Percentiles rank a stretch among this genome's conserved stretches.
These are phyloP conservation scores for Acanthosoma haemorrhoidale DNA, from an alignment of 2,888 invertebrate species.

Conservation along the genomic window DNA sequence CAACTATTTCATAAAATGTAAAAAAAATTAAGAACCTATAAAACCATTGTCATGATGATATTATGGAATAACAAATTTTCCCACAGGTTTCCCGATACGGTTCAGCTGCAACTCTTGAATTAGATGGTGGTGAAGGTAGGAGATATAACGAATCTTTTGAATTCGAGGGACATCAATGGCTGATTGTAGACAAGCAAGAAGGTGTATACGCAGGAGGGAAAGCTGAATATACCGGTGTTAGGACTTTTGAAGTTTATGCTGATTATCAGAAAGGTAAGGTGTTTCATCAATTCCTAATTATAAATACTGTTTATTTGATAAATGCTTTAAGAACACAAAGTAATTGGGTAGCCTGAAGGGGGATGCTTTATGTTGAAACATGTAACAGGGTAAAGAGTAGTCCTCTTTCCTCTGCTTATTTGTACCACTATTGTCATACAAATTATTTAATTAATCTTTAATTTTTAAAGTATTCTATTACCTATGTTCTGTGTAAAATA, in stretches of 20 bases:
- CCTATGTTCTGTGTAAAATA: too few species aligned
- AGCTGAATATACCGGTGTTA: constrained; percentile 88
- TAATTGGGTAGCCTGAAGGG: too few species aligned
- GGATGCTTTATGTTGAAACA: too few species aligned
- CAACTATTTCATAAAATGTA: background rate
- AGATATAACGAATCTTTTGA: constrained; percentile 88
- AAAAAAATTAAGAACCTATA: background rate
- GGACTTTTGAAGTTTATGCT: constrained; percentile 89
- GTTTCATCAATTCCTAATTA: too few species aligned
- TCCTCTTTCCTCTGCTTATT: too few species aligned
- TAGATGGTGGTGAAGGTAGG: constrained; percentile 92
- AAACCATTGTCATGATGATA: background rate
- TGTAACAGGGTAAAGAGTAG: too few species aligned
- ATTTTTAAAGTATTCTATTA: too few species aligned
- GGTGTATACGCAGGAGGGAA: constrained; percentile 94
- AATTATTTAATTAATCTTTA: too few species aligned
- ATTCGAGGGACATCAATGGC: constrained; percentile 86
- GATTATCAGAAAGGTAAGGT: constrained; percentile 82
- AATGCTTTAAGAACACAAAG: too few species aligned
- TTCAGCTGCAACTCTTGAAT: constrained; percentile 82
- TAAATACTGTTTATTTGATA: too few species aligned
- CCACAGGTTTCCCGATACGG: constrained; percentile 74
- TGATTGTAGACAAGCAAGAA: constrained; percentile 87
- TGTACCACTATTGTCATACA: too few species aligned
- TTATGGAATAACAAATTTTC: background rate